These are phyloP conservation scores for Lumbricus terrestris DNA, from an alignment of 2,888 invertebrate genomes.

Conservation along the genomic window DNA sequence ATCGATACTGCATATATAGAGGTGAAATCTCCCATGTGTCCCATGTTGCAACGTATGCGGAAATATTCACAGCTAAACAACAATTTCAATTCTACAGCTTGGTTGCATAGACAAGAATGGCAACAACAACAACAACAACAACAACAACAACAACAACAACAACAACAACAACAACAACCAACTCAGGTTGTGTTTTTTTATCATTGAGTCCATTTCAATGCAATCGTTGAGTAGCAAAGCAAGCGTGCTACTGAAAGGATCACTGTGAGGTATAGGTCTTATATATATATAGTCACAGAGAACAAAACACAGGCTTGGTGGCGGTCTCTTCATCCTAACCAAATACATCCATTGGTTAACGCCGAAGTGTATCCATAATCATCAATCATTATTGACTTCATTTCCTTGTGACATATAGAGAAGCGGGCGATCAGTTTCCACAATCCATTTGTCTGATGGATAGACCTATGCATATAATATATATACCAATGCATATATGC, in stretches of 20 bases:
- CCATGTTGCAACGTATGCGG: no score
- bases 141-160: neutral
- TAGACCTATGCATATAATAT: no score
- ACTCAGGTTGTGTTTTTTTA: no score
- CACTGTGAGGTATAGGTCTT: no score
- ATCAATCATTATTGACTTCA: neutral
- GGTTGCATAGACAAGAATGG: neutral
- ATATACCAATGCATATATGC: no score
- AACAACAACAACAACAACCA: neutral
- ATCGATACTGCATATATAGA: no score
- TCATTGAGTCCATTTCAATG: neutral
- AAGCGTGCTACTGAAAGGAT: neutral
- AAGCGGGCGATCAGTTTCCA: neutral
- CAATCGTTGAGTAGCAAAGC: neutral
- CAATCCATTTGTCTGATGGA: neutral
- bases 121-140: neutral
- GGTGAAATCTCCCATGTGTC: no score
- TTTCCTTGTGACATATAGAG: neutral
- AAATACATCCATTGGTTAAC: neutral
- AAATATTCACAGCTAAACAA: no score
- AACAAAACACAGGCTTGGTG: neutral
- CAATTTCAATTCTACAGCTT: neutral
- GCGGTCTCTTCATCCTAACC: neutral
- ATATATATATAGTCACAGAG: no score
- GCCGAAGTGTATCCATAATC: neutral